These are phyloP conservation scores for Panagrolaimus sp. DNA, from an alignment of 1,140 invertebrate species.

Conservation along the genomic window DNA sequence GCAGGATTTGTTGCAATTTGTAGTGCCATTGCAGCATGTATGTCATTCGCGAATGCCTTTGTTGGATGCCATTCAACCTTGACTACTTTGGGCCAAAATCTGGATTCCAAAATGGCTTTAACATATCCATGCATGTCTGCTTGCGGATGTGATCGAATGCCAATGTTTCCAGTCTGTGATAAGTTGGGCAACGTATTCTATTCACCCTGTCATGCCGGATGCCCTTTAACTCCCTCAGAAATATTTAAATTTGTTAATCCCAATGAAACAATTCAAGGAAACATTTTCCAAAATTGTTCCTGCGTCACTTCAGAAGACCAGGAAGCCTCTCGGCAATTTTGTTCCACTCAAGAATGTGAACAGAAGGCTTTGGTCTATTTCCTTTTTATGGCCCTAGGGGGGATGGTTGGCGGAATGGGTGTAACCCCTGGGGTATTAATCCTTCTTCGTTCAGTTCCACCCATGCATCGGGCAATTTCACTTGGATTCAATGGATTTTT, in stretches of 20 bases:
- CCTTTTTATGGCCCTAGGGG: background rate
- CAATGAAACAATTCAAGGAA: background rate
- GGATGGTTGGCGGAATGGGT: slow-evolving; percentile 42
- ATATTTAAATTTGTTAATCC: slow-evolving; percentile 26
- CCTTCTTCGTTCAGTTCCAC: slow-evolving; percentile 41
- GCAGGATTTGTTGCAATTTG: slow-evolving; percentile 48
- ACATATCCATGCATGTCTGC: slow-evolving; percentile 47
- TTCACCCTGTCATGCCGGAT: slow-evolving; percentile 59
- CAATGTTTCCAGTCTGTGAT: slow-evolving; percentile 56
- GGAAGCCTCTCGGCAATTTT: slow-evolving; percentile 23
- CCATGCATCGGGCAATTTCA: slow-evolving; percentile 53
- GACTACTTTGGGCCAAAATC: slow-evolving; percentile 33
- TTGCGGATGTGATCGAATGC: slow-evolving; percentile 48
- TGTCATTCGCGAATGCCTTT: slow-evolving; percentile 46
- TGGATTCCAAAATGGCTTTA: slow-evolving; percentile 42
- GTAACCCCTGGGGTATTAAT: slow-evolving; percentile 57
- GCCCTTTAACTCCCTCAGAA: slow-evolving; percentile 6
- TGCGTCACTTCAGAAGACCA: slow-evolving; percentile 20
- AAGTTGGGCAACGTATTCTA: slow-evolving; percentile 42
- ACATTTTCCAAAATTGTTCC: background rate
- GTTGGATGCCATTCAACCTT: slow-evolving; percentile 55
- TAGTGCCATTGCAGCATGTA: slow-evolving; percentile 40
- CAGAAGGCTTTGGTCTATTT: slow-evolving; percentile 36
- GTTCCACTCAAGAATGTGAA: slow-evolving; percentile 47
- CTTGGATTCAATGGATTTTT: slow-evolving; percentile 58